phyloP scores from a whole-genome alignment of 2,888 invertebrate species.

The Micoletzkya japonica region DNA sequence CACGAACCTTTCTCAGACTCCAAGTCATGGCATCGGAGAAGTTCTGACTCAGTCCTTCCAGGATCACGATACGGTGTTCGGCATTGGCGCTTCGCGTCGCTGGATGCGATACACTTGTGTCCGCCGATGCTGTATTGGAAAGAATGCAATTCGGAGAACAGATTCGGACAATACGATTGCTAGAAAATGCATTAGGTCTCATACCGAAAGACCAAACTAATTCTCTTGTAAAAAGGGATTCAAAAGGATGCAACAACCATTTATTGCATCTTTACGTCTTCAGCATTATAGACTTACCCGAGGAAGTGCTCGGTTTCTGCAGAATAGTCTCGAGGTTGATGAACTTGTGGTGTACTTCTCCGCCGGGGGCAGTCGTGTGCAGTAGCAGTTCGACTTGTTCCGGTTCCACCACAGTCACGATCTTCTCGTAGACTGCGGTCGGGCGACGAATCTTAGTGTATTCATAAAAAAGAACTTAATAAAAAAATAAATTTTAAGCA shows the following conservation, averaged over 20 bases:
- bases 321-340: slow-evolving; percentile 52
- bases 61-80: slow-evolving; percentile 48
- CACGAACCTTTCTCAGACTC: slow-evolving; percentile 47
- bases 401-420: slow-evolving; percentile 47
- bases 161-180: too few relatives aligned
- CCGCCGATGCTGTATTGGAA: not conserved
- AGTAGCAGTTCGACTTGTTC: slow-evolving; percentile 27
- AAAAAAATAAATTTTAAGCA: not conserved
- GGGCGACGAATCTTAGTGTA: slow-evolving; percentile 39
- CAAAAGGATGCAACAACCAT: not conserved
- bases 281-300: not conserved
- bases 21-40: slow-evolving; percentile 54
- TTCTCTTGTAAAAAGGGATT: too few relatives aligned
- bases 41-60: slow-evolving; percentile 49
- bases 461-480: not conserved
- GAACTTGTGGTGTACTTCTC: slow-evolving; percentile 32
- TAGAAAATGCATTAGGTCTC: too few relatives aligned
- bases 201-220: too few relatives aligned
- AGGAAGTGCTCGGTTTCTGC: slow-evolving; percentile 28
- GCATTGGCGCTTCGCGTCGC: slow-evolving; percentile 37
- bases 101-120: slow-evolving; percentile 5
- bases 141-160: not conserved
- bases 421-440: slow-evolving; percentile 41
- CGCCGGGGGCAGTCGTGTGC: slow-evolving; percentile 19
- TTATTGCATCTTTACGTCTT: not conserved